A percentile compares a stretch with the other conserved stretches of the same genome.
Conservation (phyloP, 2,113 vertebrate genomes). For the Brevimyrus niger region DNA sequence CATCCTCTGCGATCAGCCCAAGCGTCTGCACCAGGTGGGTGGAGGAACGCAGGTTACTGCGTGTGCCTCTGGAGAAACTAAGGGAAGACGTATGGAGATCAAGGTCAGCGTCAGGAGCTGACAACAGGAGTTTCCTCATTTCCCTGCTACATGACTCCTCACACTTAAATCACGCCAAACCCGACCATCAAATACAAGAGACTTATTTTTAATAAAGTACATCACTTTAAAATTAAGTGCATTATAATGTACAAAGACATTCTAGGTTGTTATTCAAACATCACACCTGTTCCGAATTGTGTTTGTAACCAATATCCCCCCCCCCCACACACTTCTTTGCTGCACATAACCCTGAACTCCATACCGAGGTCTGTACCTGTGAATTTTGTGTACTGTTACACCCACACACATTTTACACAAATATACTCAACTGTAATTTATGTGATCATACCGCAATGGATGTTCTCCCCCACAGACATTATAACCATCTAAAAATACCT, state of each 20-base stretch:
- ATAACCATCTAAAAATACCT: neutral
- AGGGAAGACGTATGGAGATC: neutral
- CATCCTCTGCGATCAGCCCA: conserved; percentile 49
- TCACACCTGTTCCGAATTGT: neutral
- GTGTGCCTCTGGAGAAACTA: conserved; percentile 60
- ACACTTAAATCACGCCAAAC: neutral
- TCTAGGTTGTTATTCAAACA: neutral
- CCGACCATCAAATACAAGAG: neutral
- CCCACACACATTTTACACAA: neutral
- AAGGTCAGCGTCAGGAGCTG: neutral
- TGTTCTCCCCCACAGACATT: neutral
- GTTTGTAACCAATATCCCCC: no score
- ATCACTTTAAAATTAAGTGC: neutral
- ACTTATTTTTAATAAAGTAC: neutral
- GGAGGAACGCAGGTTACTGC: conserved; percentile 59
- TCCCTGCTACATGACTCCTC: neutral
- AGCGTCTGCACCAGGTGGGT: conserved; percentile 37
- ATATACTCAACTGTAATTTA: neutral
- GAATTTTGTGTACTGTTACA: neutral
- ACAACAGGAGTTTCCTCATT: neutral
- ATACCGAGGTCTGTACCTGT: neutral
- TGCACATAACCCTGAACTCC: neutral
- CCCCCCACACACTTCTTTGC: neutral
- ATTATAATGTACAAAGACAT: neutral
- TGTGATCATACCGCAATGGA: neutral